Evolutionary conservation across 2,113 vertebrate species (phyloP), one percentile per base, ranked within the genome.

Genomic region (Aldabrachelys gigantea): DNA sequence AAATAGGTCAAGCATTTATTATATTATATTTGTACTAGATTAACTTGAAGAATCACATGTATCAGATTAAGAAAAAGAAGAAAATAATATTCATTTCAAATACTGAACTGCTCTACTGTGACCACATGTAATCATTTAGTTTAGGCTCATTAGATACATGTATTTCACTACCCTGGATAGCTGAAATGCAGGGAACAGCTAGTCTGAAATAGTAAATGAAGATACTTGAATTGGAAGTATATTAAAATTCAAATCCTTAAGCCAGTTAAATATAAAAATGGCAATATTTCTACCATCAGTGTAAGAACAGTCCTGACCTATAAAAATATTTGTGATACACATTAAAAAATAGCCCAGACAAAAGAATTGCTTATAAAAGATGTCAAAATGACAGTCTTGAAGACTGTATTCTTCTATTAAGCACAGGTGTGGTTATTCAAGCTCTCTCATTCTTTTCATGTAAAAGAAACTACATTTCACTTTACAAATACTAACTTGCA

Each of bases 1-100:
- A 93, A 94, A 50, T n/a, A 85, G 31, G 86, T 89, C 72, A 62
- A 86, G 41, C 78, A 87, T 94, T 91, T 89, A 87, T n/a, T 89
- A 87, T n/a, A 88, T 69, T 57, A 10, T 47, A 41, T 27, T 49
- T n/a, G 21, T 38, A 22, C 52, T 2, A 19, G 31, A 69, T 76
- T 59, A 82, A 85, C 35, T 31, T 11, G 3, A 91, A 85, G 78
- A 75, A 78, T n/a, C 56, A 35, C 35, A 62, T 9, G 57, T 22
- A 75, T 0, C 16, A 49, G 35, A 85, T 65, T 82, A 92, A 89
- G 80, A 90, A 88, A 87, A 95, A 92, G 41, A 10, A 93, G 62
- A 65, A 65, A 69, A 29, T 65, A 81, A n/a, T 79, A 59, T 78
- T 49, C 72, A 9, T 27, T 27, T 57, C 80, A 17, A 86, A 21